Evolutionary conservation across 23 tunicate species (phyloP), one percentile per base, ranked within the genome.

Genomic region (Styela clava): DNA sequence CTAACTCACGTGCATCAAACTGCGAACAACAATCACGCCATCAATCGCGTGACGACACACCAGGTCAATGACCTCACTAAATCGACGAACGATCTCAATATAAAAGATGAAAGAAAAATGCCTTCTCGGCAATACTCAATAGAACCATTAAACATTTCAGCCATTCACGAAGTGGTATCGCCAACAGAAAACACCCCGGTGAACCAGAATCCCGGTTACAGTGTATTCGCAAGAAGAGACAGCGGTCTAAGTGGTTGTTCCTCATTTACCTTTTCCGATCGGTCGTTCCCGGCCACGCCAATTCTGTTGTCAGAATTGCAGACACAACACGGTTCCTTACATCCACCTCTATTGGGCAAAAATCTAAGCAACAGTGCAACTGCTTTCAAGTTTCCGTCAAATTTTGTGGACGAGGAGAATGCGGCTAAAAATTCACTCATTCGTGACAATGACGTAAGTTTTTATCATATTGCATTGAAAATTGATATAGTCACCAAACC

Each of bases 201-300:
- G 16, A 23, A 34, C 16, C 78, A 68, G 21, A 22, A 32, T 35
- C 20, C 32, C 28, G 74, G 30, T 61, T 78, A 64, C 35, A 20
- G 61, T 24, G 31, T 73, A 44, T 63, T 74, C 31, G 88, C 80
- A 19, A 64, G 94, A 35, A 62, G 94, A 3, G 94, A 89, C 69
- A 89, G 94, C 36, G 94, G 94, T 74, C 61, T 84, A 24, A 89
- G 94, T 52, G 82, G 88, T 52, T 88, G 93, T 69, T 76, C 78
- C 61, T 44, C 51, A 33, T 23, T 64, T 23, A 63, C 85, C 3
- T 77, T 82, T 35, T 65, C 35, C 12, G 73, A 82, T 19, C 74
- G 64, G 34, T 89, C 94, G 32, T 69, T 78, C 2, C 88, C 94
- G 16, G 88, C 79, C 21, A 89, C 94, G 3, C 94, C 94, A 31